phyloP scores from a whole-genome alignment of 2,113 vertebrate genomes.

The Brienomyrus longianalis region DNA sequence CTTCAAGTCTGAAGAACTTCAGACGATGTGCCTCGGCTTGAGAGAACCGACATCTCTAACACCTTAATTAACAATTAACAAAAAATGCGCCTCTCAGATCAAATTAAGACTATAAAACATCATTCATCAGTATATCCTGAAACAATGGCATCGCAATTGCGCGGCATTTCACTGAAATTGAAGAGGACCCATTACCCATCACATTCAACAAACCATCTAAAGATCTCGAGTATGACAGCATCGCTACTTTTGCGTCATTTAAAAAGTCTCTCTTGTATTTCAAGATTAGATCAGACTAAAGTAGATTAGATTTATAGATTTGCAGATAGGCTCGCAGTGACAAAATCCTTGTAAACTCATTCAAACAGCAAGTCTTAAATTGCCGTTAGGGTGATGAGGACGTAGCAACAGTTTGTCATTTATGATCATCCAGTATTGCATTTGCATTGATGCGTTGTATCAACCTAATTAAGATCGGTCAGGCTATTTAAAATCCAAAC shows the following conservation, averaged over 20 bases:
- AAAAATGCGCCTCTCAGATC: no score
- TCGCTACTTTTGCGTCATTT: neutral
- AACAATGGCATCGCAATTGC: neutral
- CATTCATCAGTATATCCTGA: no score
- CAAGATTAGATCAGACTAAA: neutral
- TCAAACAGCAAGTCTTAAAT: neutral
- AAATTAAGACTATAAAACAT: neutral
- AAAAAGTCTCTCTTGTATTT: neutral
- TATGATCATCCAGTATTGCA: neutral
- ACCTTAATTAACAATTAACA: no score
- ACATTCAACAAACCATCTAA: neutral
- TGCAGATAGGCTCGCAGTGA: neutral
- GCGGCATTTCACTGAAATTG: slow-evolving; percentile 4
- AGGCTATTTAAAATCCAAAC: neutral
- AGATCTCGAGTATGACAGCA: neutral
- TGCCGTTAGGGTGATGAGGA: neutral
- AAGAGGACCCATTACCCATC: neutral
- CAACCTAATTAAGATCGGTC: neutral
- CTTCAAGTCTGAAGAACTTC: no score
- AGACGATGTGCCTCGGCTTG: no score
- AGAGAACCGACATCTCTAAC: no score
- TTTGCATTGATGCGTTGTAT: neutral
- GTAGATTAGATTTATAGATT: neutral
- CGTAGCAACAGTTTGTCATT: neutral
- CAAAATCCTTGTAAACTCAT: neutral